Base-by-base conservation (phyloP, 2,797 vertebrate species). In the Chelmon rostratus region DNA sequence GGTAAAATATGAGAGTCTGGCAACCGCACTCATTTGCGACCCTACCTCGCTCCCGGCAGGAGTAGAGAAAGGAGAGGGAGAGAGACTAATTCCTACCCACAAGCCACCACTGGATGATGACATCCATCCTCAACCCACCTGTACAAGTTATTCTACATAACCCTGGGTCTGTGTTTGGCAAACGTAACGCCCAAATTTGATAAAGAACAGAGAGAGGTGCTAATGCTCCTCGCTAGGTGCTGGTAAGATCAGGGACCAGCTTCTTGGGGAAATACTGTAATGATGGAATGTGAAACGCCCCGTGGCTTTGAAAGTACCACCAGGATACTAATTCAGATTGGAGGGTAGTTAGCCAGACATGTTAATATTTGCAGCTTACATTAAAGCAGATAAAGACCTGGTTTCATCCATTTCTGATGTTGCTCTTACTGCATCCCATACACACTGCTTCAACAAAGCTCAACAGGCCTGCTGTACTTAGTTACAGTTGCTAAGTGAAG, bases 1-100 rank as follows among this genome's bases (percentile, higher is more conserved):
- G 91, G 89, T 93, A 92, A 94, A 93, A 94, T 94, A 94, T 89
- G 91, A 93, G 84, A 70, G 81, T 86, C 92, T 92, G 89, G 86
- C 81, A 88, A 82, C 89, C 10, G 19, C 79, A 87, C 83, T 91
- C 91, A 86, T 95, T 92, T 91, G 89, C 81, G 82, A 89, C 87
- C 88, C 63, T 0, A 58, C 82, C 87, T 84, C 2, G 59, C 86
- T 88, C 83, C 79, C 64, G 47, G 88, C 89, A 82, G 88, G 53
- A 84, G 68, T 2, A 46, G 64, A 50, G 47, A 52, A 63, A 40
- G 62, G 69, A 59, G 75, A 54, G 66, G 13, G 58, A 53, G 56
- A 28, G 67, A 69, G 63, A 79, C 70, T 87, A 38, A 83, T 91
- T 86, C 89, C 76, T 81, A 76, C 86, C 84, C 82, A 87, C 62